These are phyloP conservation scores for Phylloscopus whistleri DNA, from an alignment of 2,113 vertebrate species.

Conservation along the genomic window DNA sequence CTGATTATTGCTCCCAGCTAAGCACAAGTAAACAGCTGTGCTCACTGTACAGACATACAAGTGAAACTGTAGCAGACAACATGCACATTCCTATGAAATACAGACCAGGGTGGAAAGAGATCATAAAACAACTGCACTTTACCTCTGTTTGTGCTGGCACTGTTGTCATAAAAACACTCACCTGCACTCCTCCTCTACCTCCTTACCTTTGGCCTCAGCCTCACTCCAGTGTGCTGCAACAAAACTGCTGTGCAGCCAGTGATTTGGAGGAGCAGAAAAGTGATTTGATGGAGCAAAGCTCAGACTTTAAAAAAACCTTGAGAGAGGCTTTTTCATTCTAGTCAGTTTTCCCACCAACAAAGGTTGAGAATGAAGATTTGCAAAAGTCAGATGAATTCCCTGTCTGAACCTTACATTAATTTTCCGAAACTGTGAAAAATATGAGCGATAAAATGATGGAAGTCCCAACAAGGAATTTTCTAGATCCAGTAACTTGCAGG, in stretches of 20 bases:
- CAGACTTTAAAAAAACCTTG: neutral
- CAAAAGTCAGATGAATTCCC: neutral
- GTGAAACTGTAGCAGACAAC: neutral
- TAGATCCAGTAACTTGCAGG: constrained; percentile 87
- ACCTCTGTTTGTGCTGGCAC: neutral
- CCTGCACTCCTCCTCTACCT: neutral
- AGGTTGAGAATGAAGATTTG: neutral
- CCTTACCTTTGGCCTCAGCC: neutral
- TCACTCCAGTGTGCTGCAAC: neutral
- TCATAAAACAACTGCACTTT: neutral
- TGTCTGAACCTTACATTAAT: constrained; percentile 83
- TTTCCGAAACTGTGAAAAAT: constrained; percentile 89
- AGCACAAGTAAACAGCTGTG: neutral
- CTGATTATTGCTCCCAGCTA: neutral
- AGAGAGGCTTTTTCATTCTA: neutral
- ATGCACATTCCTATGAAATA: neutral
- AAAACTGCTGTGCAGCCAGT: neutral
- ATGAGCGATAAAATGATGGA: constrained; percentile 85
- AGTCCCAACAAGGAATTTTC: constrained; percentile 93
- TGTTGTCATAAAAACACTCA: neutral
- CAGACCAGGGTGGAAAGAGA: neutral
- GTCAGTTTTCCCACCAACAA: neutral
- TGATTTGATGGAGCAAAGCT: neutral
- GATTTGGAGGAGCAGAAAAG: neutral
- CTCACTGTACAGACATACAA: neutral